Conservation (phyloP, 2,888 invertebrate genomes). For the Operophtera brumata region DNA sequence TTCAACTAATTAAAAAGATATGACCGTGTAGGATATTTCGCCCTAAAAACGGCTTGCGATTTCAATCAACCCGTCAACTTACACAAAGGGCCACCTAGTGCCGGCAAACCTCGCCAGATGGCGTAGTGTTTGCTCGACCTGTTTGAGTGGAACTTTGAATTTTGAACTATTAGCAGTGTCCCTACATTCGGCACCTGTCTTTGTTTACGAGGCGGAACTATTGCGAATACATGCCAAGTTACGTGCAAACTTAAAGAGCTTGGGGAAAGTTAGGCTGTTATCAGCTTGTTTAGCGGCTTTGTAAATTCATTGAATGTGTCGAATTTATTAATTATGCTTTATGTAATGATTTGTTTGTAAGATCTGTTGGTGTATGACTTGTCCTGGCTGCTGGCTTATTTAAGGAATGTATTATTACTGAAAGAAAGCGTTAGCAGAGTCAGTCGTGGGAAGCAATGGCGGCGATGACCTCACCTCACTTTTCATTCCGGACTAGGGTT, state of each 20-base stretch:
- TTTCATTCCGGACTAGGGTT: too few species aligned
- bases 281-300: constrained; percentile 20
- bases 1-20: background rate
- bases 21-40: background rate
- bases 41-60: constrained; percentile 23
- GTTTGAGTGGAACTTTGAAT: constrained; percentile 76
- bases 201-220: constrained; percentile 48
- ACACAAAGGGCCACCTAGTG: constrained; percentile 47
- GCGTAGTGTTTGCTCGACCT: constrained; percentile 74
- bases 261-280: constrained; percentile 18
- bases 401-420: too few species aligned
- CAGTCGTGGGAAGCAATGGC: too few species aligned
- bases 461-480: too few species aligned
- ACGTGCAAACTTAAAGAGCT: constrained; percentile 21
- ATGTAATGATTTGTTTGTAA: too few species aligned
- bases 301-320: background rate
- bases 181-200: constrained; percentile 65
- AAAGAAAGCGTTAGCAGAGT: too few species aligned
- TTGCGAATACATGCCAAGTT: constrained; percentile 31
- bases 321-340: too few species aligned
- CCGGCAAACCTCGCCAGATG: constrained; percentile 70
- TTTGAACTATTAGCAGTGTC: constrained; percentile 70
- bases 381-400: too few species aligned
- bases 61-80: constrained; percentile 38
- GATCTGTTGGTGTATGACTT: too few species aligned